Percentiles rank a stretch among this genome's conserved stretches.
Evolutionary conservation across 2,888 invertebrate species (phyloP).

Genomic region (Diarsia rubi): DNA sequence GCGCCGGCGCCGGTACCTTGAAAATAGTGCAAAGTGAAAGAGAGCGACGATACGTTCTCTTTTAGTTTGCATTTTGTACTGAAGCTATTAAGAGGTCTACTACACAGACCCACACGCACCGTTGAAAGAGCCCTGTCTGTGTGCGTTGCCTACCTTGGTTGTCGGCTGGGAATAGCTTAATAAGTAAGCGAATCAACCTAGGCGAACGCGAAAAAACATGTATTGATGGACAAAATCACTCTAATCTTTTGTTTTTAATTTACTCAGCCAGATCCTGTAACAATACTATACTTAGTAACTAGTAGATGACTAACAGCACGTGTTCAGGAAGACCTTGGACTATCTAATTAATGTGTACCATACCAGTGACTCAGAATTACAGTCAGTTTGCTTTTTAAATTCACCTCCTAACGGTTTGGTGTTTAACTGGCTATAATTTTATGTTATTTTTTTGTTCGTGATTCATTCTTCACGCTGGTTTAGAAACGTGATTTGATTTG

Average conservation of each 20-base stretch:
- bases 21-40: too few relatives aligned
- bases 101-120: too few relatives aligned
- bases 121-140: too few relatives aligned
- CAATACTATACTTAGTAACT: conserved; percentile 1
- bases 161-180: too few relatives aligned
- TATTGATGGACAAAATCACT: not conserved
- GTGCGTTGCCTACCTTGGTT: too few relatives aligned
- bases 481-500: conserved; percentile 42
- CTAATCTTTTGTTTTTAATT: not conserved
- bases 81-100: too few relatives aligned
- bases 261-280: conserved; percentile 23
- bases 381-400: conserved; percentile 66
- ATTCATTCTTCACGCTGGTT: conserved; percentile 46
- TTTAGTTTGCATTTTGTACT: too few relatives aligned
- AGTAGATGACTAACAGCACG: conserved; percentile 57
- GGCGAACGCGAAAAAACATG: not conserved
- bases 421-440: conserved; percentile 59
- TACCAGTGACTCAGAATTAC: conserved; percentile 56
- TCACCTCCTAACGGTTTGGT: conserved; percentile 49
- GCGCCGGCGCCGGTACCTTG: too few relatives aligned
- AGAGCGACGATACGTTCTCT: too few relatives aligned
- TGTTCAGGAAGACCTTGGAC: conserved; percentile 63
- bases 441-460: conserved; percentile 46
- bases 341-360: conserved; percentile 56
- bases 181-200: too few relatives aligned